These are phyloP conservation scores for Polypedilum pembai DNA, from an alignment of 1,140 invertebrate genomes.

Conservation along the genomic window DNA sequence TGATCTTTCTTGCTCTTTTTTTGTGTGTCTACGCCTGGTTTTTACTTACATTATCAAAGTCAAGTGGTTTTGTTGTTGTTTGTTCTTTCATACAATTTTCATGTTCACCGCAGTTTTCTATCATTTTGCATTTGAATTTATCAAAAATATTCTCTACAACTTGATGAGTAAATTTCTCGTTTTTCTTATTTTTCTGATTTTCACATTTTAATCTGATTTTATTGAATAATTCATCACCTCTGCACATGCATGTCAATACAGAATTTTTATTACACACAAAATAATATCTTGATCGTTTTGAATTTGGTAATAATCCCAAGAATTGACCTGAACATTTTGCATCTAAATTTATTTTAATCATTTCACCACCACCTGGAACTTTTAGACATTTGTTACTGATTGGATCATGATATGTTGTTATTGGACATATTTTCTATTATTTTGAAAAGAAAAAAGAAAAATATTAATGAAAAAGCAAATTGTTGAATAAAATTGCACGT, in stretches of 20 bases:
- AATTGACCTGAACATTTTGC: neutral
- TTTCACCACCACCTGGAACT: neutral
- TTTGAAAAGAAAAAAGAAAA: slow-evolving; percentile 34
- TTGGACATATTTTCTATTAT: slow-evolving; percentile 32
- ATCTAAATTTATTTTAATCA: slow-evolving; percentile 5
- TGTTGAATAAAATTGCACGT: neutral
- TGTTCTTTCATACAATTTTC: neutral
- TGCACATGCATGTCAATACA: slow-evolving; percentile 3
- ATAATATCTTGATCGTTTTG: neutral
- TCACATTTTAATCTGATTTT: neutral
- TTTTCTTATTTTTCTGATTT: neutral
- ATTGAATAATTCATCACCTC: neutral
- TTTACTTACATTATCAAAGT: neutral
- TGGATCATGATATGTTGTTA: slow-evolving; percentile 14
- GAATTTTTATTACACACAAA: neutral
- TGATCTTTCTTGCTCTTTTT: neutral
- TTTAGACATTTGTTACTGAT: neutral
- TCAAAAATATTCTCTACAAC: slow-evolving; percentile 16
- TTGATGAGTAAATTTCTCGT: neutral
- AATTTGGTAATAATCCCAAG: neutral
- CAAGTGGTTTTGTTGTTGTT: neutral
- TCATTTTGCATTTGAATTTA: neutral
- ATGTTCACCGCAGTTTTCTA: neutral
- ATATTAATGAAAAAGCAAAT: neutral
- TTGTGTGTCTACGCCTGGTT: neutral